These are phyloP conservation scores for Drepana arcuata DNA, from an alignment of 1,140 invertebrate species.

Conservation along the genomic window DNA sequence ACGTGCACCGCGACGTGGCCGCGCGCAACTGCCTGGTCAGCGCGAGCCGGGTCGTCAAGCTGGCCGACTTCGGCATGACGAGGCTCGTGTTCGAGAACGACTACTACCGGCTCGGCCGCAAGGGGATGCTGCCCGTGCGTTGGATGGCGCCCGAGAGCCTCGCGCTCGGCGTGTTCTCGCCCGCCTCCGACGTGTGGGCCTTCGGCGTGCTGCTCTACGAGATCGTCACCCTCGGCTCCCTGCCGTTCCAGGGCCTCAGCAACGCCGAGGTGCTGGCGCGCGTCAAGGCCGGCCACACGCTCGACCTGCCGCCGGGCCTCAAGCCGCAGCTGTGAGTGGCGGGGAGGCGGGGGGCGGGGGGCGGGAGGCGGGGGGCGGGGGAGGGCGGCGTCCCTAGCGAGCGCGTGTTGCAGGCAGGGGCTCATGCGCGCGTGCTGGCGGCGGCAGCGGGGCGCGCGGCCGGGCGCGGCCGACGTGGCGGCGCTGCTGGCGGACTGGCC, in stretches of 20 bases:
- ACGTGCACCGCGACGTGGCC: slow-evolving; percentile 90
- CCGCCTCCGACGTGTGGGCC: slow-evolving; percentile 89
- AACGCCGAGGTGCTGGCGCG: slow-evolving; percentile 82
- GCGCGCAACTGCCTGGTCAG: slow-evolving; percentile 92
- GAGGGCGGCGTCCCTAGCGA: slow-evolving; percentile 81
- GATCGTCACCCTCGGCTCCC: slow-evolving; percentile 89
- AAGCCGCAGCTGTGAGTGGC: slow-evolving; percentile 83
- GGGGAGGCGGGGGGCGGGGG: slow-evolving; percentile 69
- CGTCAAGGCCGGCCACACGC: slow-evolving; percentile 72
- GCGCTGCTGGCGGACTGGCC: slow-evolving; percentile 63
- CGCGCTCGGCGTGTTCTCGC: slow-evolving; percentile 85
- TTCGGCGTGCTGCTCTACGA: slow-evolving; percentile 89
- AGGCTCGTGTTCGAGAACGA: slow-evolving; percentile 90
- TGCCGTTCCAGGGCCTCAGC: slow-evolving; percentile 74
- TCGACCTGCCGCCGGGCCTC: slow-evolving; percentile 83
- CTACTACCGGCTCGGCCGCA: slow-evolving; percentile 89
- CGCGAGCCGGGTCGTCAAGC: slow-evolving; percentile 84
- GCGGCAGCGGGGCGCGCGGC: slow-evolving; percentile 77
- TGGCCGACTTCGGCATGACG: slow-evolving; percentile 96
- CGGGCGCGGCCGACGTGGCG: slow-evolving; percentile 81
- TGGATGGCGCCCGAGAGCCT: slow-evolving; percentile 95
- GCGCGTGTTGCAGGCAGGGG: slow-evolving; percentile 72
- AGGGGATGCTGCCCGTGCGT: slow-evolving; percentile 90
- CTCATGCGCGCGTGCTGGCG: slow-evolving; percentile 85
- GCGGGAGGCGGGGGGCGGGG: too few species aligned